Conservation (phyloP, 2,888 invertebrate genomes). For the Micoletzkya japonica region DNA sequence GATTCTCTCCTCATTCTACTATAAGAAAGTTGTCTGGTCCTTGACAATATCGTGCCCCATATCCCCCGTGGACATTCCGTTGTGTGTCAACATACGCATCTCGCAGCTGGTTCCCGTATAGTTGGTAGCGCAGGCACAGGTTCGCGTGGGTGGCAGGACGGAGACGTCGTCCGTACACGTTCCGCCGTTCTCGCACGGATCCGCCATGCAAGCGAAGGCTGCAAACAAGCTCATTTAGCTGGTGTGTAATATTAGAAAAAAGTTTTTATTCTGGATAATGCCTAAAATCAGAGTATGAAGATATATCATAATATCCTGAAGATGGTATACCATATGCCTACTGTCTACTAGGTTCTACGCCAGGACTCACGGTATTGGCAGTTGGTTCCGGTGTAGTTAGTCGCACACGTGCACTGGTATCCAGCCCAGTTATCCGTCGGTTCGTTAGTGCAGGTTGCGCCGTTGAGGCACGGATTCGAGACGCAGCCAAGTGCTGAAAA, state of each 20-base stretch:
- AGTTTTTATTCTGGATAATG: too few relatives aligned
- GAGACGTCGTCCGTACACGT: neutral
- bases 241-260: too few relatives aligned
- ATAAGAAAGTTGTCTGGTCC: too few relatives aligned
- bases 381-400: neutral
- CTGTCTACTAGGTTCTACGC: too few relatives aligned
- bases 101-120: neutral
- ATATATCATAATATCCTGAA: too few relatives aligned
- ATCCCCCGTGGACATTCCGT: too few relatives aligned
- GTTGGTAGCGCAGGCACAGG: neutral
- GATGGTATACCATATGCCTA: too few relatives aligned
- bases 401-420: neutral
- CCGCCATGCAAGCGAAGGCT: neutral
- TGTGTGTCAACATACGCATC: neutral
- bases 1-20: too few relatives aligned
- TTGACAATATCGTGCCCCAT: too few relatives aligned
- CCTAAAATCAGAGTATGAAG: too few relatives aligned
- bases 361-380: neutral
- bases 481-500: neutral
- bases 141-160: neutral
- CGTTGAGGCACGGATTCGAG: neutral
- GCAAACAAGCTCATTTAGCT: too few relatives aligned
- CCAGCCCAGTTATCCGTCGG: neutral
- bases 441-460: neutral
- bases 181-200: neutral